Evolutionary conservation across 2,113 vertebrate genomes (phyloP).

Genomic region (Perccottus glenii): DNA sequence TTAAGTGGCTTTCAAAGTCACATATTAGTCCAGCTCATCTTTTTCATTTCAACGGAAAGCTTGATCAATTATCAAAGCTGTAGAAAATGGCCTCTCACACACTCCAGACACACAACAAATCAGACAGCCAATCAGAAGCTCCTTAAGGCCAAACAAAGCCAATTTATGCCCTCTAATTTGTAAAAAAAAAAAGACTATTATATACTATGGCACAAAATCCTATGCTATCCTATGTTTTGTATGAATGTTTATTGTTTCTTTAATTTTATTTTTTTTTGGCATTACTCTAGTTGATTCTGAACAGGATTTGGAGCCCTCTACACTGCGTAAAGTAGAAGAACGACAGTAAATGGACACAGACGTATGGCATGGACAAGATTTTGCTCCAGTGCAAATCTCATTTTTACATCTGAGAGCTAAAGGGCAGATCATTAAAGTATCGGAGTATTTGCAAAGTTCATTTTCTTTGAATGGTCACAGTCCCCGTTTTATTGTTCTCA

Average conservation of each 20-base stretch:
- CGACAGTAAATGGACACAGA: conserved; percentile 16
- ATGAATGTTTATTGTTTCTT: conserved; percentile 54
- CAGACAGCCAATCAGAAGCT: conserved; percentile 62
- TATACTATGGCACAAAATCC: conserved; percentile 79
- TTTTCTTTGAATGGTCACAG: too few relatives aligned
- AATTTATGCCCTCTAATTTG: conserved; percentile 36
- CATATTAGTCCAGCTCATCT: conserved; percentile 18
- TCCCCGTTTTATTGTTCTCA: background rate
- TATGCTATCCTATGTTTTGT: conserved; percentile 69
- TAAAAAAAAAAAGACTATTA: conserved; percentile 71
- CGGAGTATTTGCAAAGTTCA: background rate
- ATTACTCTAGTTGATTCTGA: conserved; percentile 64
- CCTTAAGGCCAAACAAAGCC: conserved; percentile 58
- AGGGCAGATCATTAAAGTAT: background rate
- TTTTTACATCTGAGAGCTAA: conserved; percentile 12
- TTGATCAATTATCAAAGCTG: conserved; percentile 49
- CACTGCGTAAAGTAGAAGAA: conserved; percentile 41
- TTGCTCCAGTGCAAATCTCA: conserved; percentile 77
- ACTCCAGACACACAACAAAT: conserved; percentile 23
- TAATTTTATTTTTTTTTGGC: conserved; percentile 70
- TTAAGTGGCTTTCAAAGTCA: conserved; percentile 37
- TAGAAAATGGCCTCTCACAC: conserved; percentile 34
- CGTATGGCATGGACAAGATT: conserved; percentile 56
- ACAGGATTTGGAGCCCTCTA: conserved; percentile 52
- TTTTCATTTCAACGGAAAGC: conserved; percentile 40